Evolutionary conservation across 1,140 invertebrate species (phyloP).

Genomic region (Drosophila obscura): DNA sequence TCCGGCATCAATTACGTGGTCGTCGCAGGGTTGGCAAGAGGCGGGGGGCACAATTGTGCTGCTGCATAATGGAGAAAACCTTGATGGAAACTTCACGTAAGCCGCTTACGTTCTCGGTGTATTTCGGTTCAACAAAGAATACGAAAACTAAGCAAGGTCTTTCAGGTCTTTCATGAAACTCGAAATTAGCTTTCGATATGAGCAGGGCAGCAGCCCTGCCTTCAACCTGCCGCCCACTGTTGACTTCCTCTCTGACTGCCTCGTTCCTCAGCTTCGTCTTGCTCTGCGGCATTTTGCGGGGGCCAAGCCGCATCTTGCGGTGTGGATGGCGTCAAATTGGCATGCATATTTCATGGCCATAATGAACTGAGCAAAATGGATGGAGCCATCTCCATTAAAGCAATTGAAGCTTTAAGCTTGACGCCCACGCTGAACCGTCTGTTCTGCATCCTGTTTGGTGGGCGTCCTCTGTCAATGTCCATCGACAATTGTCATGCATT

Average conservation of each 20-base stretch:
- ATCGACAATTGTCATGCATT: constrained; percentile 44
- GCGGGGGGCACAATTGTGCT: not conserved
- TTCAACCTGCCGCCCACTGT: too few relatives aligned
- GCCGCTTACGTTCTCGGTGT: not conserved
- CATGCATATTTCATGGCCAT: constrained; percentile 45
- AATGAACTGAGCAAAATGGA: constrained; percentile 20
- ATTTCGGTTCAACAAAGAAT: not conserved
- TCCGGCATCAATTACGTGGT: constrained; percentile 48
- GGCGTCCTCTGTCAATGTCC: not conserved
- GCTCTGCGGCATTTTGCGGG: not conserved
- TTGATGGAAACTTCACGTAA: not conserved
- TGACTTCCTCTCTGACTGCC: too few relatives aligned
- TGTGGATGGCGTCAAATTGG: constrained; percentile 32
- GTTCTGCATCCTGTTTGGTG: not conserved
- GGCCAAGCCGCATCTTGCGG: constrained; percentile 19
- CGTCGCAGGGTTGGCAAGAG: constrained; percentile 1
- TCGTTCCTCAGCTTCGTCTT: too few relatives aligned
- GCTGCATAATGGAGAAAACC: not conserved
- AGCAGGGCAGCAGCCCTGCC: too few relatives aligned
- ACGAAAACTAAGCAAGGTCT: not conserved
- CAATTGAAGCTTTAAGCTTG: constrained; percentile 11
- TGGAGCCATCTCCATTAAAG: not conserved
- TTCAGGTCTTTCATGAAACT: not conserved
- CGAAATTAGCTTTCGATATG: too few relatives aligned
- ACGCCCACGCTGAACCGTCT: not conserved